phyloP scores from a whole-genome alignment of 2,888 invertebrate genomes.

The Tetranychus piercei region DNA sequence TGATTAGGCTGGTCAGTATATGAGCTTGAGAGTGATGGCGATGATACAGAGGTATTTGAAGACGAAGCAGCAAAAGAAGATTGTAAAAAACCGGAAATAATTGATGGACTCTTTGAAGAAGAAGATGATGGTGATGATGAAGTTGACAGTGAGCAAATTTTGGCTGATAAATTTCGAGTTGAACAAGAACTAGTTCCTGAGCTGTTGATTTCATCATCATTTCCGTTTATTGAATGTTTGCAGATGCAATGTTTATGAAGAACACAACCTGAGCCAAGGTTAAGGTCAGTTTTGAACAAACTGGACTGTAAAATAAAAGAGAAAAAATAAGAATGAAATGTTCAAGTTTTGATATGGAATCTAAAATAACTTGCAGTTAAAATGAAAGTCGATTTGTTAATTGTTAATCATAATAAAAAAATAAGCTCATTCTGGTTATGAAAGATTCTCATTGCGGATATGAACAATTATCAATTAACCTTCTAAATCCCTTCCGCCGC shows the following conservation, averaged over 20 bases:
- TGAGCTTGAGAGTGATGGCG: neutral
- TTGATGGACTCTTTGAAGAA: neutral
- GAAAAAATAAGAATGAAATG: neutral
- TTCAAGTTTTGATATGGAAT: too few relatives aligned
- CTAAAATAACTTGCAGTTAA: too few relatives aligned
- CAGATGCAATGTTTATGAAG: slow-evolving; percentile 17
- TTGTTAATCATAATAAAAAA: too few relatives aligned
- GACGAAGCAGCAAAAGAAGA: neutral
- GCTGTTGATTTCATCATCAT: neutral
- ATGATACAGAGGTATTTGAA: neutral
- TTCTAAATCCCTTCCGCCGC: too few relatives aligned
- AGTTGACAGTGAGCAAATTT: neutral
- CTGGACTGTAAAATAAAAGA: neutral
- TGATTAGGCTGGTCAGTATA: neutral
- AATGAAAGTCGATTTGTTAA: too few relatives aligned
- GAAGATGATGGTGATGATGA: neutral
- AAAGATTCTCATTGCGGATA: too few relatives aligned
- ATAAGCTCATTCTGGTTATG: too few relatives aligned
- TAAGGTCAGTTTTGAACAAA: neutral
- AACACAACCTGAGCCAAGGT: slow-evolving; percentile 14
- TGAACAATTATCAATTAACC: too few relatives aligned
- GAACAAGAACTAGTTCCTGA: neutral
- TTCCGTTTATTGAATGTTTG: slow-evolving; percentile 6
- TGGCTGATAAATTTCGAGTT: neutral
- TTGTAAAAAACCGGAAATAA: neutral